These are phyloP conservation scores for Aratinga solstitialis DNA, from an alignment of 2,797 vertebrate genomes.

Conservation along the genomic window DNA sequence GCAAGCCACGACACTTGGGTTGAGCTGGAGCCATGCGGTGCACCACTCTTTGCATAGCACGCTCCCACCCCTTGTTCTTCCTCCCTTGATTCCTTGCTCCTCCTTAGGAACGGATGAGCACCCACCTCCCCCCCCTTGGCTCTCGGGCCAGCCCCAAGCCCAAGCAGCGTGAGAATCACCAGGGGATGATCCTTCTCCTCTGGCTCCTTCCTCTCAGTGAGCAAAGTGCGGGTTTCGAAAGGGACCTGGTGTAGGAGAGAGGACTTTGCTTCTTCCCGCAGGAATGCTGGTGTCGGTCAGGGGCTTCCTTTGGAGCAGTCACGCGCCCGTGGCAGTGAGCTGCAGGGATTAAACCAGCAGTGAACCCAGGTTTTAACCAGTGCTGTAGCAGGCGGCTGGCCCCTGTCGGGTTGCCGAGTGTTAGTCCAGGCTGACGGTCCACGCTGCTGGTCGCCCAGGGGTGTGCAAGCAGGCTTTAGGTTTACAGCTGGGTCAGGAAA, in stretches of 20 bases:
- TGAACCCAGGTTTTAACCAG: background rate
- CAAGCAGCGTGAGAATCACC: background rate
- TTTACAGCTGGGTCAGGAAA: background rate
- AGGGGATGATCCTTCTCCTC: background rate
- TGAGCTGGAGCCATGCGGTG: background rate
- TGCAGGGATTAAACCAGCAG: background rate
- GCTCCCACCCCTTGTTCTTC: background rate
- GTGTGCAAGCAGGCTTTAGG: background rate
- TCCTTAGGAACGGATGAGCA: background rate
- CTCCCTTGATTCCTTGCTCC: background rate
- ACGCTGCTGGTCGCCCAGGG: background rate
- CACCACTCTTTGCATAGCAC: background rate
- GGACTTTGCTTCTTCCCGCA: constrained; percentile 45
- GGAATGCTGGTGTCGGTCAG: background rate
- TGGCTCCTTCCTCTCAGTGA: background rate
- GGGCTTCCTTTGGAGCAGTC: background rate
- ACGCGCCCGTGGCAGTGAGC: background rate
- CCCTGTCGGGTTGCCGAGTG: background rate
- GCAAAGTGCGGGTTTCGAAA: constrained; percentile 55
- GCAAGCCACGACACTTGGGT: rapidly evolving
- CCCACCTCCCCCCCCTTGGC: background rate
- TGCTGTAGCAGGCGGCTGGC: background rate
- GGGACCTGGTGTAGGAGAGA: background rate
- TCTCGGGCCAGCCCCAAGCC: background rate
- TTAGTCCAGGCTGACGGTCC: background rate